Base-by-base conservation (phyloP, 2,888 invertebrate genomes). In the Colletes collaris region DNA sequence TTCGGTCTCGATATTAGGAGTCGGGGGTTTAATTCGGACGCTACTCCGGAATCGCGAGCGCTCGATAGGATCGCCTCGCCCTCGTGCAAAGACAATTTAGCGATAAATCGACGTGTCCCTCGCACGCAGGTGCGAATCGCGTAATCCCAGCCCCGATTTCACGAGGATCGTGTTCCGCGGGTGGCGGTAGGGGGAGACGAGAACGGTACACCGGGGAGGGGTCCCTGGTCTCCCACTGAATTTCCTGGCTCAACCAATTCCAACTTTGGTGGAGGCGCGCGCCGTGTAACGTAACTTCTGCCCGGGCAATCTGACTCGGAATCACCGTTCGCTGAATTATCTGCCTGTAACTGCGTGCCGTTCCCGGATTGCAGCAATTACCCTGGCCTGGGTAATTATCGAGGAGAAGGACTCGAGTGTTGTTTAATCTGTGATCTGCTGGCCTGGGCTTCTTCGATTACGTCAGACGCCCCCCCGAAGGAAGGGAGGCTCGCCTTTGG, bases 311-410 rank as follows among this genome's bases (percentile, higher is more conserved):
- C 92, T 90, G 89, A 90, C 89, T 92, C 89, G 90, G 86, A 92
- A 92, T 92, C 91, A 90, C 92, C 90, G 89, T 90, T 91, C 85
- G 90, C 85, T 91, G 90, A 92, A 92, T 92, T 91, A 92, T 92
- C 92, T 58, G 76, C 67, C 87, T 87, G 90, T 90, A 89, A 89
- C 89, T 90, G 90, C 89, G 89, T 88, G 89, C 89, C 89, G 89
- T 91, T 91, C 90, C 91, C 88, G 90, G 91, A 92, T 92, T 92
- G 92, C 91, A 88, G 91, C 92, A 92, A 92, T 92, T 92, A 92
- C 91, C 90, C 82, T 82, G 86, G 85, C 83, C 87, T 87, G 88
- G 90, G 90, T 92, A 93, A 92, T 93, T 93, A 93, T 92, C 90
- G 90, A 89, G 88, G 88, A 90, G 89, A 90, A 90, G 89, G 91